phyloP scores from a whole-genome alignment of 2,888 invertebrate species.

The Dasysyrphus tricinctus region DNA sequence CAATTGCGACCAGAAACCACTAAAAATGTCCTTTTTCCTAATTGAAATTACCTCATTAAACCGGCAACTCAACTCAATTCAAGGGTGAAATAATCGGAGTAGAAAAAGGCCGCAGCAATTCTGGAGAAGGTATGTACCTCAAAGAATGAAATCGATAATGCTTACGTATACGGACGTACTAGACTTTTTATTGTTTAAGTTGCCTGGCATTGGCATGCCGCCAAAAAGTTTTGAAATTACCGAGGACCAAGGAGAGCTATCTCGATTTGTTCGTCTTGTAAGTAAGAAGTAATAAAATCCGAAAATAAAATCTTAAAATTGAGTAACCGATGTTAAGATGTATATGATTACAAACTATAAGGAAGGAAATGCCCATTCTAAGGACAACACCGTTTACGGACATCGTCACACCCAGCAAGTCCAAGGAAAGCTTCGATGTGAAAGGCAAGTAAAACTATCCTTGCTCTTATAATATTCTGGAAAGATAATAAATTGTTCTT shows the following conservation, averaged over 20 bases:
- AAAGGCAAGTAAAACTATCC: conserved; percentile 49
- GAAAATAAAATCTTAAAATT: conserved; percentile 62
- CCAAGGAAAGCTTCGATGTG: conserved; percentile 38
- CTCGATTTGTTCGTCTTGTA: conserved; percentile 30
- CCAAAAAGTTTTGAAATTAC: conserved; percentile 64
- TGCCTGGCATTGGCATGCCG: conserved; percentile 71
- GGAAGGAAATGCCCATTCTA: no score
- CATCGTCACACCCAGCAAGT: conserved; percentile 1
- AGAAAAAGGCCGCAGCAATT: conserved; percentile 62
- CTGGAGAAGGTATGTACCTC: conserved; percentile 24
- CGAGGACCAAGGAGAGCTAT: conserved; percentile 8
- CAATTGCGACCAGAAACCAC: conserved; percentile 55
- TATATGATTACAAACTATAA: not conserved
- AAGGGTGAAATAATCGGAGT: conserved; percentile 70
- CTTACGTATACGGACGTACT: conserved; percentile 20
- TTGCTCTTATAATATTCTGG: conserved; percentile 7
- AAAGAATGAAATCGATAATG: conserved; percentile 70
- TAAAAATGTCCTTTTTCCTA: conserved; percentile 72
- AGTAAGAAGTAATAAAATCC: not conserved
- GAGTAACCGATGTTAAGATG: conserved; percentile 53
- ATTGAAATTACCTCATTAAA: conserved; percentile 76
- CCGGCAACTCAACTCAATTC: conserved; percentile 72
- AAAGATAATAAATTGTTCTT: conserved; percentile 56
- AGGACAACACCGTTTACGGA: conserved; percentile 35
- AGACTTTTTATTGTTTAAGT: conserved; percentile 50